phyloP scores from a whole-genome alignment of 2,888 invertebrate species.

The Tipula vernalis region DNA sequence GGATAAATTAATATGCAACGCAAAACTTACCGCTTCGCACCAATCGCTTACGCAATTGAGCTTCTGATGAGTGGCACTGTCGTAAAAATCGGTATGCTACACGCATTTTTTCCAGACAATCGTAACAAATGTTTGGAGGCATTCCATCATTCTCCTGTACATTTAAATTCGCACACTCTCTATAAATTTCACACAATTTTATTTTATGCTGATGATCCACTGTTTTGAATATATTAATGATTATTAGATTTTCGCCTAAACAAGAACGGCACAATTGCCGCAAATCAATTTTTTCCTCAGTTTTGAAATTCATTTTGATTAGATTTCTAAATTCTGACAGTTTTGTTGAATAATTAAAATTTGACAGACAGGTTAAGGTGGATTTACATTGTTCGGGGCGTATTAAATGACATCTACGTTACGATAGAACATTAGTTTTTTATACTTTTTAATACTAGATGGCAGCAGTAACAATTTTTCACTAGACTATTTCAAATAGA shows the following conservation, averaged over 20 bases:
- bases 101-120: slow-evolving; percentile 10
- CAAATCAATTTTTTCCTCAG: neutral
- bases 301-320: neutral
- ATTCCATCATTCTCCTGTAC: slow-evolving; percentile 9
- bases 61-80: slow-evolving; percentile 11
- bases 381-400: neutral
- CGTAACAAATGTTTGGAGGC: slow-evolving; percentile 12
- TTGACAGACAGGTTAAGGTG: neutral
- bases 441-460: no score
- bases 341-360: no score
- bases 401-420: neutral
- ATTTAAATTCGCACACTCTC: slow-evolving; percentile 6
- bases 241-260: neutral
- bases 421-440: neutral
- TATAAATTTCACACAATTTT: neutral
- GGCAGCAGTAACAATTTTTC: neutral
- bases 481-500: neutral
- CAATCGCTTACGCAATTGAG: neutral
- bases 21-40: neutral
- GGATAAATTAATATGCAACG: neutral
- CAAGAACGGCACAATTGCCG: neutral
- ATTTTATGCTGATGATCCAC: neutral
- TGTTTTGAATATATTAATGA: neutral
- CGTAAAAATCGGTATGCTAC: slow-evolving; percentile 10
- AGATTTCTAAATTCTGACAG: neutral